Conservation (phyloP, 2,113 vertebrate species). For the Otolemur garnettii region DNA sequence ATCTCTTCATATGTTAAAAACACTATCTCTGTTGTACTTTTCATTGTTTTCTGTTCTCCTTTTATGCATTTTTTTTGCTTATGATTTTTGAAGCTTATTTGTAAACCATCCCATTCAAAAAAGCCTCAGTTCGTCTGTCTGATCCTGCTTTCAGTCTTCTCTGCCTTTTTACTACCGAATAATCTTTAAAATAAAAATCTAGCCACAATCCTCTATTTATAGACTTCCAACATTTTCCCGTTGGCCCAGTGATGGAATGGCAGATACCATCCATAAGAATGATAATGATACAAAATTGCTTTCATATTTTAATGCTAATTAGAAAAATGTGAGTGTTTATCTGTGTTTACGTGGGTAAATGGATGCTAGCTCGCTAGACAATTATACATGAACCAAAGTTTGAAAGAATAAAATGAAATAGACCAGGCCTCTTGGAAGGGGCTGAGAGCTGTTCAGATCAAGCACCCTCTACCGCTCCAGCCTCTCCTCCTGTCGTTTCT, state of each 20-base stretch:
- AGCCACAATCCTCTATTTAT: background rate
- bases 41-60: background rate
- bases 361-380: background rate
- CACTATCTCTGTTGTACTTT: background rate
- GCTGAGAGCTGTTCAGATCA: background rate
- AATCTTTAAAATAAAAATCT: background rate
- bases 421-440: background rate
- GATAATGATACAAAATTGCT: slow-evolving; percentile 1
- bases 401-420: slow-evolving; percentile 8
- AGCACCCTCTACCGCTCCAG: no score
- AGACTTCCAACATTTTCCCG: background rate
- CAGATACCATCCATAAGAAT: background rate
- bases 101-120: background rate
- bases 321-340: background rate
- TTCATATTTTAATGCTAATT: background rate
- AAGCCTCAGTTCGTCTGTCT: background rate
- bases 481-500: background rate
- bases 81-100: background rate
- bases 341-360: background rate
- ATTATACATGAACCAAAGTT: background rate
- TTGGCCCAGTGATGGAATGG: background rate
- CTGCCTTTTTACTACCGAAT: background rate
- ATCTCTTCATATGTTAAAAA: background rate
- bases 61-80: background rate
- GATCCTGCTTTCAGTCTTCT: background rate